Evolutionary conservation across 2,888 invertebrate genomes (phyloP).

Genomic region (Empis livida): DNA sequence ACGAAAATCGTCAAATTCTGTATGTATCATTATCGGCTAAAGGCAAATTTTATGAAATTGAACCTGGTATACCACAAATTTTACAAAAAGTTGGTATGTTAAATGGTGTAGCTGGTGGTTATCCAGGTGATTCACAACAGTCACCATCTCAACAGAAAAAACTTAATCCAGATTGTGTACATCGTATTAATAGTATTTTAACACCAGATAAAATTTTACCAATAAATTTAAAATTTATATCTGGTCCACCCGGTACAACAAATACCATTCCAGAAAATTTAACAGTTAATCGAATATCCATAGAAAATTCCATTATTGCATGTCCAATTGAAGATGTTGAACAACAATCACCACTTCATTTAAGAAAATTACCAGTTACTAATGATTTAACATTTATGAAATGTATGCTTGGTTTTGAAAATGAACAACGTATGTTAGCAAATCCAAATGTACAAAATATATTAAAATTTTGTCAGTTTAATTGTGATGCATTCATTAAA

Average conservation of each 20-base stretch:
- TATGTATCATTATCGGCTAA: constrained; percentile 63
- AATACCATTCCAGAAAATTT: constrained; percentile 29
- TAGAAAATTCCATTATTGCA: constrained; percentile 37
- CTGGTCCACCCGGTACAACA: constrained; percentile 23
- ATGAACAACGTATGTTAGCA: constrained; percentile 33
- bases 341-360: constrained; percentile 36
- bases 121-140: not conserved
- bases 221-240: constrained; percentile 29
- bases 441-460: constrained; percentile 35
- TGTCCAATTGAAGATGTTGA: constrained; percentile 40
- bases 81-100: constrained; percentile 25
- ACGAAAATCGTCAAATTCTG: constrained; percentile 57
- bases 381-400: constrained; percentile 31
- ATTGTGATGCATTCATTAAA: constrained; percentile 33
- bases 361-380: constrained; percentile 39
- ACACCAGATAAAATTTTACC: constrained; percentile 27
- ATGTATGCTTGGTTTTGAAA: constrained; percentile 32
- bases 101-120: constrained; percentile 10
- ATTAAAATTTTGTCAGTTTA: constrained; percentile 35
- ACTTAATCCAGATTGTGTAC: constrained; percentile 33
- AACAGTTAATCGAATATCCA: constrained; percentile 27
- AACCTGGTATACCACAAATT: constrained; percentile 41
- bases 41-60: constrained; percentile 58
- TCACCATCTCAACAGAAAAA: constrained; percentile 19
- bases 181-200: constrained; percentile 29